Conservation (phyloP, 2,797 vertebrate genomes). For the Schizopygopsis malacanthus region DNA sequence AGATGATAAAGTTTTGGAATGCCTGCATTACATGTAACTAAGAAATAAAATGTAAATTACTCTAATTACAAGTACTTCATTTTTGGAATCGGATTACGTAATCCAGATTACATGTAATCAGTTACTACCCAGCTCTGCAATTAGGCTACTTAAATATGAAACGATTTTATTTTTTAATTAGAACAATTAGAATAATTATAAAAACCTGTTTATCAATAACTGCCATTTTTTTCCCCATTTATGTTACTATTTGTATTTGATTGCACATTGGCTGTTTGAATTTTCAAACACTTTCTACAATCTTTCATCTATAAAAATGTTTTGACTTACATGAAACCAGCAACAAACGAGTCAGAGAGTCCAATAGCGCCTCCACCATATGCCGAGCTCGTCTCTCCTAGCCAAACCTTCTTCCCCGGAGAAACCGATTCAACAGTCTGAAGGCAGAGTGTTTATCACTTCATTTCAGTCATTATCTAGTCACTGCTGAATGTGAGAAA, state of each 20-base stretch:
- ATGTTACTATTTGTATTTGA: neutral
- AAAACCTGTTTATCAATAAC: neutral
- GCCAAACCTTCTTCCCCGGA: slow-evolving; percentile 86
- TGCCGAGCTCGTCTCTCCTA: slow-evolving; percentile 94
- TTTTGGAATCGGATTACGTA: too few relatives aligned
- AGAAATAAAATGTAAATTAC: too few relatives aligned
- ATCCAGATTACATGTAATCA: too few relatives aligned
- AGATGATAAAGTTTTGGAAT: too few relatives aligned
- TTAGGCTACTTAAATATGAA: neutral
- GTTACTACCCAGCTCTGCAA: too few relatives aligned
- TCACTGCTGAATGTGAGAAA: neutral
- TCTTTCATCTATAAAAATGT: too few relatives aligned
- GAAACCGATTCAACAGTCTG: slow-evolving; percentile 68
- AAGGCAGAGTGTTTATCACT: neutral
- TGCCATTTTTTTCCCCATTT: neutral
- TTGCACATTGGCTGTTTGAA: neutral
- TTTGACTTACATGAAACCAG: slow-evolving; percentile 93
- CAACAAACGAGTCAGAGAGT: slow-evolving; percentile 87
- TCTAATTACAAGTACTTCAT: too few relatives aligned
- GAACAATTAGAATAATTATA: slow-evolving; percentile 6
- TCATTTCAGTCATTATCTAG: neutral
- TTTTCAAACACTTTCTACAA: too few relatives aligned
- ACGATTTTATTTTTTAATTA: too few relatives aligned
- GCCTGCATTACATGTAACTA: too few relatives aligned
- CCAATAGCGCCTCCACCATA: slow-evolving; percentile 87